Conservation (phyloP, 2,113 vertebrate species). For the Collichthys lucidus region DNA sequence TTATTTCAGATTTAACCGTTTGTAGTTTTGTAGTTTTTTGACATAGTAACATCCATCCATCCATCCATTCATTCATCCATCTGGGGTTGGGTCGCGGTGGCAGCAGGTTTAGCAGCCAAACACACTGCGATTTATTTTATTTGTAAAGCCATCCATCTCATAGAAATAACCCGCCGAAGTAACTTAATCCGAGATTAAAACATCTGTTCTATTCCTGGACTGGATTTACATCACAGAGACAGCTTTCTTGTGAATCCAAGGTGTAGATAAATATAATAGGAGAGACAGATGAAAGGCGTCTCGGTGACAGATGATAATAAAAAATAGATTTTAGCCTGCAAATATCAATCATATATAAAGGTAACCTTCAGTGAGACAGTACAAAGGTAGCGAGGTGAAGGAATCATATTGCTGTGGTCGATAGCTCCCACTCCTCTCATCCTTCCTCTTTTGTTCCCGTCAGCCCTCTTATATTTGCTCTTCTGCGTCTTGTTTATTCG, state of each 20-base stretch:
- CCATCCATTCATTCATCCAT: too few relatives aligned
- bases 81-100: too few relatives aligned
- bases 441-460: constrained; percentile 14
- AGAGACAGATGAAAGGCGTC: constrained; percentile 51
- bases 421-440: constrained; percentile 28
- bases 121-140: constrained; percentile 11
- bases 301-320: constrained; percentile 44
- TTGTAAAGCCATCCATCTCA: not conserved
- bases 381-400: constrained; percentile 20
- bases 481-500: constrained; percentile 10
- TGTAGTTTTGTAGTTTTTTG: too few relatives aligned
- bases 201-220: constrained; percentile 43
- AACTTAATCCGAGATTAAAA: constrained; percentile 56
- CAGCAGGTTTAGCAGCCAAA: too few relatives aligned
- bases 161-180: constrained; percentile 17
- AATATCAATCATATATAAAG: constrained; percentile 59
- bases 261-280: constrained; percentile 27
- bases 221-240: constrained; percentile 32
- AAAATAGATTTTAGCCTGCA: constrained; percentile 59
- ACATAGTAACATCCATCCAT: too few relatives aligned
- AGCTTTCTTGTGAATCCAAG: constrained; percentile 28
- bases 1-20: not conserved
- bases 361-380: constrained; percentile 48
- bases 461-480: constrained; percentile 6
- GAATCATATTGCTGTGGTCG: not conserved